These are phyloP conservation scores for Epistrophella euchroma DNA, from an alignment of 2,888 invertebrate genomes.

Conservation along the genomic window DNA sequence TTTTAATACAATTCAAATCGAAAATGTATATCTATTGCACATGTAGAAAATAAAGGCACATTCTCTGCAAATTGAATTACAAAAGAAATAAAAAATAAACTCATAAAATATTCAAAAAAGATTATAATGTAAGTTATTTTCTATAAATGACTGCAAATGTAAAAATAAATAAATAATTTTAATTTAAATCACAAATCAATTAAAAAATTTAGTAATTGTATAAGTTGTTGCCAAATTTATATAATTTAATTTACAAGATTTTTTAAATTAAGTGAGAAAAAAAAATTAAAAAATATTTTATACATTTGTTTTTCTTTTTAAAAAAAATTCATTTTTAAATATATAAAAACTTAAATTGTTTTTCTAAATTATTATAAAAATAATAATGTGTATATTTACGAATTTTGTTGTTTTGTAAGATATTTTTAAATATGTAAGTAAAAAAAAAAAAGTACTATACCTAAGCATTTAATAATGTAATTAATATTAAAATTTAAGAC, in stretches of 20 bases:
- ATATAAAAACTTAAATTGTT: neutral
- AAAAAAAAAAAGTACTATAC: constrained; percentile 3
- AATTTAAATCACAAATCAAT: neutral
- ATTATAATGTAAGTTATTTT: constrained; percentile 18
- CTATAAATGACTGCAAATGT: constrained; percentile 3
- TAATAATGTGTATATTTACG: constrained; percentile 20
- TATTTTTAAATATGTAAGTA: constrained; percentile 30
- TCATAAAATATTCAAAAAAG: neutral
- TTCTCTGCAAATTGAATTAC: neutral
- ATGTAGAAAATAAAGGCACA: constrained; percentile 32
- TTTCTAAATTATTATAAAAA: neutral
- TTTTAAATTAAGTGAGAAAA: constrained; percentile 1
- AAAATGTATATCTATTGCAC: constrained; percentile 49
- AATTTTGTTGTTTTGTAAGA: constrained; percentile 64
- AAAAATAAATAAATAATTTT: neutral
- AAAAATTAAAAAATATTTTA: neutral
- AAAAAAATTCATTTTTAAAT: neutral
- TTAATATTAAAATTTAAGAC: constrained; percentile 70
- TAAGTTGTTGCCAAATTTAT: constrained; percentile 70
- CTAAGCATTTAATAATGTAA: constrained; percentile 52
- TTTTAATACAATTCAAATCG: neutral
- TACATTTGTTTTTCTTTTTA: neutral
- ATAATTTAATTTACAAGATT: constrained; percentile 4
- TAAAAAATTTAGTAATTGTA: constrained; percentile 4
- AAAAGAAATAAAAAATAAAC: neutral